Evolutionary conservation across 2,113 vertebrate genomes (phyloP).

Genomic region (Vanacampus margaritifer): DNA sequence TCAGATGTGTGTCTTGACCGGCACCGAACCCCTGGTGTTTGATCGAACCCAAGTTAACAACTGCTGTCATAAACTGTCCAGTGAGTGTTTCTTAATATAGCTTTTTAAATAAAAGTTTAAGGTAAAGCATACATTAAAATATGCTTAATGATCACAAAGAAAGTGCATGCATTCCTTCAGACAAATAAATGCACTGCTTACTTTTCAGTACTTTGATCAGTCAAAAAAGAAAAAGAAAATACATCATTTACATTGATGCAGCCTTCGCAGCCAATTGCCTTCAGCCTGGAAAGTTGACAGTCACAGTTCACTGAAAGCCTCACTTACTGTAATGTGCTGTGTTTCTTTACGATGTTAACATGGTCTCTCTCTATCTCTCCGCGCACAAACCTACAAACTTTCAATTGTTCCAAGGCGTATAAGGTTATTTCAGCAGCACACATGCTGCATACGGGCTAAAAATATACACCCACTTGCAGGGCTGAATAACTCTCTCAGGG

Average conservation of each 20-base stretch:
- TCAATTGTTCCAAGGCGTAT: constrained; percentile 24
- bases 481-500: constrained; percentile 33
- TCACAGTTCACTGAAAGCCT: constrained; percentile 22
- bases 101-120: too few species aligned
- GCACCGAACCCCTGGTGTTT: too few species aligned
- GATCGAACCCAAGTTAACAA: too few species aligned
- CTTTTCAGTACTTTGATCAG: constrained; percentile 10
- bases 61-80: too few species aligned
- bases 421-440: constrained; percentile 21
- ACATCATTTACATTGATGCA: constrained; percentile 15
- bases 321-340: constrained; percentile 34
- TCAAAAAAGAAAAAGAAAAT: constrained; percentile 19
- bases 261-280: constrained; percentile 27
- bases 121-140: too few species aligned
- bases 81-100: too few species aligned
- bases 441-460: constrained; percentile 6
- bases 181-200: constrained; percentile 1
- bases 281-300: constrained; percentile 22
- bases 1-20: too few species aligned
- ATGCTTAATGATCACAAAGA: too few species aligned
- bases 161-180: not conserved
- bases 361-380: constrained; percentile 6
- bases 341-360: constrained; percentile 12
- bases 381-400: constrained; percentile 6
- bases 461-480: constrained; percentile 9